Evolutionary conservation across 2,888 invertebrate species (phyloP).

Genomic region (Hedychridium roseum): DNA sequence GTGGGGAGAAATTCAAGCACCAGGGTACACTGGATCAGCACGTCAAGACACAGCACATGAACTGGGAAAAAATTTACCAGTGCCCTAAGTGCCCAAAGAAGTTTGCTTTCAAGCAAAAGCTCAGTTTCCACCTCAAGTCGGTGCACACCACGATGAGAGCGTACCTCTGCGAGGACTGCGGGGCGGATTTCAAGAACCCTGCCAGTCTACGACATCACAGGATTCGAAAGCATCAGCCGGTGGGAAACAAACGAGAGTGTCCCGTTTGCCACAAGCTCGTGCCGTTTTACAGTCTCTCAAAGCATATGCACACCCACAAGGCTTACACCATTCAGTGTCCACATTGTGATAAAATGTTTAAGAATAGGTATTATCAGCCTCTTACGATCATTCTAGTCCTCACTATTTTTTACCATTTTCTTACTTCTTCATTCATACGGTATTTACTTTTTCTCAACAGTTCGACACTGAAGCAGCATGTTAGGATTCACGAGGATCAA

Average conservation of each 20-base stretch:
- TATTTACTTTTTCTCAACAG: no score
- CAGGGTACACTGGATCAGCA: conserved; percentile 61
- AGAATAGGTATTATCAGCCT: no score
- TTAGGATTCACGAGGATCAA: conserved; percentile 60
- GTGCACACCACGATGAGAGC: conserved; percentile 58
- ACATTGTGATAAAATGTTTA: conserved; percentile 62
- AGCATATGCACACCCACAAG: conserved; percentile 62
- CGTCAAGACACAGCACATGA: conserved; percentile 58
- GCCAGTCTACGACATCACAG: conserved; percentile 59
- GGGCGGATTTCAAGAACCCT: conserved; percentile 61
- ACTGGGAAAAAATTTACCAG: conserved; percentile 58
- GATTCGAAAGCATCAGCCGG: conserved; percentile 58
- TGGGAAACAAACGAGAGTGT: conserved; percentile 58
- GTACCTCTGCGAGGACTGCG: conserved; percentile 60
- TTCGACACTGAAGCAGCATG: conserved; percentile 59
- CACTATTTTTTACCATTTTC: no score
- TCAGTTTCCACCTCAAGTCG: conserved; percentile 59
- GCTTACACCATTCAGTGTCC: conserved; percentile 60
- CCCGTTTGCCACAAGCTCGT: conserved; percentile 57
- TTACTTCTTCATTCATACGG: no score
- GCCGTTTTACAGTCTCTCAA: conserved; percentile 60
- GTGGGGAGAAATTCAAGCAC: conserved; percentile 61
- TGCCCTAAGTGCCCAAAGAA: conserved; percentile 60
- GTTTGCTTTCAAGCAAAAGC: conserved; percentile 59
- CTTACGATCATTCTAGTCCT: no score